Evolutionary conservation across 30 jellyfish, hydroid and myxozoan genomes (phyloP), one percentile per base, ranked within the genome.

Genomic region (Clytia hemisphaerica): DNA sequence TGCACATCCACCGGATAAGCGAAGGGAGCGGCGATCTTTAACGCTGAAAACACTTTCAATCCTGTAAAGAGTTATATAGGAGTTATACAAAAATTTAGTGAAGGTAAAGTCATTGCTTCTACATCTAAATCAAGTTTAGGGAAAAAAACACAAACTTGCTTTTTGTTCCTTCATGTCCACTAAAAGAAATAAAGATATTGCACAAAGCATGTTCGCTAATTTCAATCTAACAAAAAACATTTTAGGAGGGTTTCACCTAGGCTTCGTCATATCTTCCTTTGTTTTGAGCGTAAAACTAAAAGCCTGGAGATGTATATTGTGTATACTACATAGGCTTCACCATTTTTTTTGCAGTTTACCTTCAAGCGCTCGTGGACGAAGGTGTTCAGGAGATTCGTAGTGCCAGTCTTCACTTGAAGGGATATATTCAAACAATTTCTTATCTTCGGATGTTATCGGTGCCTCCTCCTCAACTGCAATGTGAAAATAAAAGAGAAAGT

Each of bases 1-100:
- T 71, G 84, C 6, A 78, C 93, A 58, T 90, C 98, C 34, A 90
- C 98, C 14, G 98, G 98, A 50, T 34, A 76, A 0, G 92, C 91
- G 46, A 90, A 90, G 28, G 98, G 76, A 1, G 83, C 82, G 22
- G 94, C 94, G 37, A 81, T 37, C 44, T 91, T 81, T 24, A 90
- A 45, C 47, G 69, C 93, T 34, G 88, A 66, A 42, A 90, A 77
- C 24, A 65, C 89, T 33, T 88, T 89, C 32, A 88, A 57, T 7
- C 94, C 95, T 78, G 45, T n/a, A 27, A 64, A 46, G 37, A 25
- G 10, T 0, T 0, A 44, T 14, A 76, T n/a, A n/a, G n/a, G n/a
- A n/a, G n/a, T n/a, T n/a, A n/a, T n/a, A n/a, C n/a, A n/a, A n/a
- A n/a, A n/a, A n/a, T n/a, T n/a, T n/a, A n/a, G n/a, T n/a, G n/a